A percentile compares a stretch with the other conserved stretches of the same genome.
Conservation (phyloP, 2,113 vertebrate species). For the Jacana jacana region DNA sequence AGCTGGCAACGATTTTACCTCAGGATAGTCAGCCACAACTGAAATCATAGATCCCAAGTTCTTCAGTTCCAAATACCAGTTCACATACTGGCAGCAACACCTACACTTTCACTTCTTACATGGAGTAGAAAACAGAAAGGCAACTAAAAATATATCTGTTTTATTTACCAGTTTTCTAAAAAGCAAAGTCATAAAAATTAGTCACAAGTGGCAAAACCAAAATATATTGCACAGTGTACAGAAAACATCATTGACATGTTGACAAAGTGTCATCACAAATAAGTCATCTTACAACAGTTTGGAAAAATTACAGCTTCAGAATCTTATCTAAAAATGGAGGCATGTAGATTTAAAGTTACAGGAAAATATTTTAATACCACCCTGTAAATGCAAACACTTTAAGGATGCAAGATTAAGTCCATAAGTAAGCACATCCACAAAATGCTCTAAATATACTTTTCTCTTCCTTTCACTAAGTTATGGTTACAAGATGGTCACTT, state of each 20-base stretch:
- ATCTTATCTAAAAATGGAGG: constrained; percentile 71
- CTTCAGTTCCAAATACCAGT: not conserved
- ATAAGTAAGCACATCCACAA: constrained; percentile 67
- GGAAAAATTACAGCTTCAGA: constrained; percentile 57
- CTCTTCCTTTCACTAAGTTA: constrained; percentile 60
- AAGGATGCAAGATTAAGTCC: constrained; percentile 40
- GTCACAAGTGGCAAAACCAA: constrained; percentile 74
- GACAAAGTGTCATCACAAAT: constrained; percentile 63
- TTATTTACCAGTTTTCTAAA: constrained; percentile 83
- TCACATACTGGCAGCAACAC: not conserved
- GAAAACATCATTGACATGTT: constrained; percentile 53
- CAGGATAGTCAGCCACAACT: not conserved
- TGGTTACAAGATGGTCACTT: not conserved
- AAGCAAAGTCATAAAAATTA: constrained; percentile 80
- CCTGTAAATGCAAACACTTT: constrained; percentile 66
- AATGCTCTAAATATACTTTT: constrained; percentile 55
- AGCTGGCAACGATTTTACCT: not conserved
- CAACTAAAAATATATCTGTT: constrained; percentile 79
- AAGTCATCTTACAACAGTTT: constrained; percentile 50
- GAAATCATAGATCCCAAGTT: not conserved
- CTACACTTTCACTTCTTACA: not conserved
- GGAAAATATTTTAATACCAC: constrained; percentile 53
- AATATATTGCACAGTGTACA: constrained; percentile 74
- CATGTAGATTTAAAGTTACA: constrained; percentile 72
- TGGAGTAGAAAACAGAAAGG: not conserved